These are phyloP conservation scores for Arctia plantaginis DNA, from an alignment of 2,888 invertebrate genomes.

Conservation along the genomic window DNA sequence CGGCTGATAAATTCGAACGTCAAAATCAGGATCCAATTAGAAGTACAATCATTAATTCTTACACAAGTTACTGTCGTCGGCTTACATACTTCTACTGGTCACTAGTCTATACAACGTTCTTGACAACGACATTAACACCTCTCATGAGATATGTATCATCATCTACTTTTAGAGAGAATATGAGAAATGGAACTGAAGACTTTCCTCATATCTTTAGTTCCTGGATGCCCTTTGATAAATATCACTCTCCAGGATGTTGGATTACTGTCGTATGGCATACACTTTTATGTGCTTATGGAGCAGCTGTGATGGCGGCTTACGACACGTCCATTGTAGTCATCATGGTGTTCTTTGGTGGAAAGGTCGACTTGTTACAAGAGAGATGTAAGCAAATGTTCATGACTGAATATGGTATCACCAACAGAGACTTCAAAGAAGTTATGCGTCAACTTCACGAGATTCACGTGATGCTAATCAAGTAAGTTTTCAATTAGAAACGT, in stretches of 20 bases:
- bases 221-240: constrained; percentile 77
- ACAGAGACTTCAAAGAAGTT: constrained; percentile 51
- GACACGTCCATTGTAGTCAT: constrained; percentile 69
- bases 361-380: constrained; percentile 70
- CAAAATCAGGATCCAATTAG: constrained; percentile 53
- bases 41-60: constrained; percentile 61
- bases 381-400: constrained; percentile 71
- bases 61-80: constrained; percentile 72
- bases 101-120: constrained; percentile 69
- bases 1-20: constrained; percentile 73
- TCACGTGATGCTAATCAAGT: constrained; percentile 71
- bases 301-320: constrained; percentile 67
- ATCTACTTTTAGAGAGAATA: constrained; percentile 59
- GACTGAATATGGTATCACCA: constrained; percentile 42
- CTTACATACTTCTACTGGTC: constrained; percentile 73
- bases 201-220: constrained; percentile 79
- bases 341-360: constrained; percentile 77
- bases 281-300: constrained; percentile 66
- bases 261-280: constrained; percentile 70
- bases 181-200: constrained; percentile 66
- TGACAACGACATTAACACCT: constrained; percentile 63
- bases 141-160: constrained; percentile 67
- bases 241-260: constrained; percentile 72
- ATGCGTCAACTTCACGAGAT: constrained; percentile 65
- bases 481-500: constrained; percentile 49